Conservation (phyloP, 2,797 vertebrate species). For the Rhinichthys osculus region DNA sequence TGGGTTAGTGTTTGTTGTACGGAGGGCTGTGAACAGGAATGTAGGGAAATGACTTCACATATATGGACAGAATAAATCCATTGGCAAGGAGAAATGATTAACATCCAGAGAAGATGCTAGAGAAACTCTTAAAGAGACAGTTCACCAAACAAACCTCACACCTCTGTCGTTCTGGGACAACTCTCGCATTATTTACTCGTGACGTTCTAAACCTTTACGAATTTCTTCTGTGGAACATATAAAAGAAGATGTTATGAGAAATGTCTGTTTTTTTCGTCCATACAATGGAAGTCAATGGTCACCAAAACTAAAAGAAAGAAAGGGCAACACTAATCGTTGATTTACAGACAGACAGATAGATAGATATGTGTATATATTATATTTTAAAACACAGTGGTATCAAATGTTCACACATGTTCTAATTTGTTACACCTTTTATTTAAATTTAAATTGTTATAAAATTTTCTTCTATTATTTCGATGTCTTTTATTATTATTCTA, state of each 20-base stretch:
- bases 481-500: too few species aligned
- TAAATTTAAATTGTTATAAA: too few species aligned
- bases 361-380: too few species aligned
- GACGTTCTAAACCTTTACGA: neutral
- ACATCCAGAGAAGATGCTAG: neutral
- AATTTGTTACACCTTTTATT: too few species aligned
- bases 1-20: conserved; percentile 76
- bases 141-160: neutral
- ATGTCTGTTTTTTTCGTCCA: too few species aligned
- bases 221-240: too few species aligned
- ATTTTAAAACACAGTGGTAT: too few species aligned
- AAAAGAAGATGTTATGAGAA: neutral
- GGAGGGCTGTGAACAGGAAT: conserved; percentile 74
- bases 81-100: neutral
- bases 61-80: conserved; percentile 75
- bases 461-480: too few species aligned
- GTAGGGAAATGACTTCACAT: conserved; percentile 80
- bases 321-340: neutral
- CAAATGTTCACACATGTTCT: too few species aligned
- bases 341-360: too few species aligned
- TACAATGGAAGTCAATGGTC: neutral
- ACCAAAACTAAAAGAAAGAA: neutral
- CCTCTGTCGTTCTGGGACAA: neutral
- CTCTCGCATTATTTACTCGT: neutral
- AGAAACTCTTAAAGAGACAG: neutral